Evolutionary conservation across 2,113 vertebrate species (phyloP).

Genomic region (Dolichallabes microphthalmus): DNA sequence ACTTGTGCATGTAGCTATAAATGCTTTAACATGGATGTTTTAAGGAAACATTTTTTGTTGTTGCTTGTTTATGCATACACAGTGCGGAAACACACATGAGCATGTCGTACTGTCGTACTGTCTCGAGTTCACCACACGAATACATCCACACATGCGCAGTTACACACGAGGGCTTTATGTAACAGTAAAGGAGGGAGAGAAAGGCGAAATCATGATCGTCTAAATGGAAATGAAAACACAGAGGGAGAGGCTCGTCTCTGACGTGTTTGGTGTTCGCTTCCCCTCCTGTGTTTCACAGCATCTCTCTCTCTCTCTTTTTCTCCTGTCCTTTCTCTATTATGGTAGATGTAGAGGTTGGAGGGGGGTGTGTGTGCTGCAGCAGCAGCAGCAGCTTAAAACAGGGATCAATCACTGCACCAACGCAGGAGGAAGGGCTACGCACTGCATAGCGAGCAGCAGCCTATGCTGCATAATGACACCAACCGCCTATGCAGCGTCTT

Average conservation of each 20-base stretch:
- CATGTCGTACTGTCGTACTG: not conserved
- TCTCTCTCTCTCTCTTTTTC: not conserved
- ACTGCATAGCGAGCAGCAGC: not conserved
- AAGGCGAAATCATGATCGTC: slow-evolving; percentile 2
- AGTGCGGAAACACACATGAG: not conserved
- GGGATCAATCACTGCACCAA: slow-evolving; percentile 16
- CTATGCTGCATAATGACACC: not conserved
- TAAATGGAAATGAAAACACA: slow-evolving; percentile 34
- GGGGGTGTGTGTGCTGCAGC: too few relatives aligned
- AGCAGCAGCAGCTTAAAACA: slow-evolving; percentile 11
- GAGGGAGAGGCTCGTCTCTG: slow-evolving; percentile 20
- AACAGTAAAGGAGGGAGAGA: slow-evolving; percentile 16
- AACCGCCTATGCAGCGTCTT: not conserved
- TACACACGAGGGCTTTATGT: slow-evolving; percentile 34
- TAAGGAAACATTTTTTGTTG: not conserved
- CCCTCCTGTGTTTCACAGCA: not conserved
- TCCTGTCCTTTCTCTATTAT: not conserved
- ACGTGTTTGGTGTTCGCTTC: slow-evolving; percentile 32
- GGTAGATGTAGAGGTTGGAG: not conserved
- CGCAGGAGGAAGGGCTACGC: not conserved
- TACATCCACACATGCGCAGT: slow-evolving; percentile 12
- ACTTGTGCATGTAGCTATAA: not conserved
- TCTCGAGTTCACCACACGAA: slow-evolving; percentile 62
- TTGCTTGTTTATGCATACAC: not conserved
- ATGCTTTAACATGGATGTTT: not conserved